Evolutionary conservation across 23 tunicate species (phyloP).

Genomic region (Styela clava): DNA sequence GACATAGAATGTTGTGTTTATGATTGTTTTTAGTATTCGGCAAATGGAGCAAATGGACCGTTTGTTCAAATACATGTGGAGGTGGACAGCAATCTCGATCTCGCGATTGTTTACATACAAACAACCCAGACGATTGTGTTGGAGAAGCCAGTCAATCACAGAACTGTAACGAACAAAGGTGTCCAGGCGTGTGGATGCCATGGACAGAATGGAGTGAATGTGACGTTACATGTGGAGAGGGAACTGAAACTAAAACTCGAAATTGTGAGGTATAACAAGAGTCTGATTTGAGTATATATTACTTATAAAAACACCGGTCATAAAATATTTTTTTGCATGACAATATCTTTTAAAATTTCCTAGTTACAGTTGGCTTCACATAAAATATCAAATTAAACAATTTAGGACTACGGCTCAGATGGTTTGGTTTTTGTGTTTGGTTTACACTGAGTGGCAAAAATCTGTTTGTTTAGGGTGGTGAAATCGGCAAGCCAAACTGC

Average conservation of each 20-base stretch:
- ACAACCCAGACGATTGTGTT: constrained; percentile 12
- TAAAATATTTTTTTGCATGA: too few relatives aligned
- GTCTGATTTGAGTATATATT: too few relatives aligned
- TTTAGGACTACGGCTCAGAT: too few relatives aligned
- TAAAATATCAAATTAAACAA: too few relatives aligned
- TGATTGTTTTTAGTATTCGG: constrained; percentile 11
- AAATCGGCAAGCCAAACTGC: constrained; percentile 13
- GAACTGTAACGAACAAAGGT: constrained; percentile 3
- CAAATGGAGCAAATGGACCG: constrained; percentile 17
- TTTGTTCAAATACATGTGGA: constrained; percentile 19
- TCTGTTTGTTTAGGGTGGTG: constrained; percentile 23
- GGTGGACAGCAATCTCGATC: constrained; percentile 16
- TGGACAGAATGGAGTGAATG: constrained; percentile 6
- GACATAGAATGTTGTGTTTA: too few relatives aligned
- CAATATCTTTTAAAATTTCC: too few relatives aligned
- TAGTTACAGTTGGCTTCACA: too few relatives aligned
- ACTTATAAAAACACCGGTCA: background rate
- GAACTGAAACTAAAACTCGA: background rate
- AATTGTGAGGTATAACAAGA: background rate
- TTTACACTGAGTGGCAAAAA: too few relatives aligned
- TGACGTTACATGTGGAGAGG: constrained; percentile 12
- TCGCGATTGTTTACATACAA: constrained; percentile 5
- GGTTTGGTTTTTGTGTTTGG: too few relatives aligned
- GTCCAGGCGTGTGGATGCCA: constrained; percentile 20
- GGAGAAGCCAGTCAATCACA: background rate